Evolutionary conservation across 2,113 vertebrate genomes (phyloP), one percentile per base, ranked within the genome.

Genomic region (Phyllostomus hastatus): DNA sequence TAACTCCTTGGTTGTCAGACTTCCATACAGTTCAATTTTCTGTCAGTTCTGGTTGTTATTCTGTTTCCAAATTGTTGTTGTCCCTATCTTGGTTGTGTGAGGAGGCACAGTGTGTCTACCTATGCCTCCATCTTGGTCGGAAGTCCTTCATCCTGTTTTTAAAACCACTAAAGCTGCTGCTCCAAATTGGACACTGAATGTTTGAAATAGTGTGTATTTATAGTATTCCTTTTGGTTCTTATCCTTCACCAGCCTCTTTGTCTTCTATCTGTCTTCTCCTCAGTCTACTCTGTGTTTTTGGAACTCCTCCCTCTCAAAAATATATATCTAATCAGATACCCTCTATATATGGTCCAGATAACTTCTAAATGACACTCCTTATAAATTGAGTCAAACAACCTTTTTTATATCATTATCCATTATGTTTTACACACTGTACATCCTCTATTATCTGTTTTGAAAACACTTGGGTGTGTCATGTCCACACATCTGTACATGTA

Each of bases 221-320:
- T 81, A 86, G 81, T 64, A 57, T 16, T 79, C 10, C 4, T 16
- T 33, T 54, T 69, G 52, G 20, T 61, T 67, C 14, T 80, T 81
- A 33, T 9, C 67, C 16, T 81, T 92, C 5, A 0, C 26, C 67
- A 79, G 48, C n/a, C 33, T 90, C 57, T 95, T 52, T 59, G 19
- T 69, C 17, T 10, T 31, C 5, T 35, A 9, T 22, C 31, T 80
- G 15, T 72, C 50, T 85, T 67, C 59, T 78, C 38, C 61, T 67
- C 28, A 59, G 67, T 81, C 57, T 52, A 5, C 52, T 52, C 66
- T 93, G 35, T 70, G 59, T 26, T 89, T 89, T 59, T 72, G 41
- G 31, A 94, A 85, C 91, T 19, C 20, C 31, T 85, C 2, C 72
- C 38, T 91, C 43, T 89, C 90, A 20, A 90, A 90, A 96, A 90